phyloP scores from a whole-genome alignment of 2,888 invertebrate genomes.

The Chrysotoxum bicinctum region DNA sequence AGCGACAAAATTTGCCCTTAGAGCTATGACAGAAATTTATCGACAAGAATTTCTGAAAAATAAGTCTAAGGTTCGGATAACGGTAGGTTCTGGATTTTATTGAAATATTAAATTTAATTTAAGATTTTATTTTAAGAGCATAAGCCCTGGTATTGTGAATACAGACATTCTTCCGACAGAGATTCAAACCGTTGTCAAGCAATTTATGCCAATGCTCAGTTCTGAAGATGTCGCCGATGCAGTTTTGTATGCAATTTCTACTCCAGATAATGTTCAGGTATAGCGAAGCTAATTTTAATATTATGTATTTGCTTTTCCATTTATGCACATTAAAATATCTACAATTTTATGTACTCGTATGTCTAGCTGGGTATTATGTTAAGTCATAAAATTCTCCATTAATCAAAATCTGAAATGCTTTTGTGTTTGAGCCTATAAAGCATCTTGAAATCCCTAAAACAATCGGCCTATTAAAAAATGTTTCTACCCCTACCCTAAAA shows the following conservation, averaged over 20 bases:
- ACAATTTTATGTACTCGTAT: too few species aligned
- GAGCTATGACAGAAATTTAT: slow-evolving; percentile 81
- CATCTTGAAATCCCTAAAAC: too few species aligned
- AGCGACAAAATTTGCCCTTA: slow-evolving; percentile 80
- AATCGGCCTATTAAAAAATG: too few species aligned
- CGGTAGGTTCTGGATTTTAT: slow-evolving; percentile 76
- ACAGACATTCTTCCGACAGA: slow-evolving; percentile 79
- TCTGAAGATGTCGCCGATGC: slow-evolving; percentile 79
- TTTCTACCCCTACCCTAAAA: too few species aligned
- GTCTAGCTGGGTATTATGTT: too few species aligned
- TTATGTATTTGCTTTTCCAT: too few species aligned
- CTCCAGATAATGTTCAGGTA: slow-evolving; percentile 79
- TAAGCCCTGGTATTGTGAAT: slow-evolving; percentile 79
- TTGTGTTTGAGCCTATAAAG: too few species aligned
- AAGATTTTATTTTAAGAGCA: slow-evolving; percentile 74
- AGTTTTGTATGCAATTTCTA: slow-evolving; percentile 78
- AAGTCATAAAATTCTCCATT: too few species aligned
- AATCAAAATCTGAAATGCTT: too few species aligned
- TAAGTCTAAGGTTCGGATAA: slow-evolving; percentile 78
- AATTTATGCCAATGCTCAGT: slow-evolving; percentile 77
- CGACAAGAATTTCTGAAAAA: slow-evolving; percentile 80
- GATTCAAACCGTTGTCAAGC: slow-evolving; percentile 76
- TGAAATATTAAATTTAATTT: not conserved
- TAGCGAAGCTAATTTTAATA: not conserved
- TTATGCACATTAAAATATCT: too few species aligned